These are phyloP conservation scores for Dynastes grantii DNA, from an alignment of 2,888 invertebrate species.

Conservation along the genomic window DNA sequence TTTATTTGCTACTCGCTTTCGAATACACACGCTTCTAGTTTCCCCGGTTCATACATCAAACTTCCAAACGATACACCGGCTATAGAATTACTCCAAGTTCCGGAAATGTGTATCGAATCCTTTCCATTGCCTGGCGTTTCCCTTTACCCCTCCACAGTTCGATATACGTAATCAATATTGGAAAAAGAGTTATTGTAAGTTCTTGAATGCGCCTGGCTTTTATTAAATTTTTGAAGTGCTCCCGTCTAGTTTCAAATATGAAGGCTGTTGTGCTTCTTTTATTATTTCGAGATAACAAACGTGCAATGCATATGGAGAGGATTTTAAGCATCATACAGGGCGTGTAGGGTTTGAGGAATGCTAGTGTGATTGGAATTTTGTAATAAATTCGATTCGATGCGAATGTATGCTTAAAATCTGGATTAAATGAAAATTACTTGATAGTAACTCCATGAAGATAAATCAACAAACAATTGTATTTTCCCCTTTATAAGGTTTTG, in stretches of 20 bases:
- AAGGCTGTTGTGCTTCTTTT: background rate
- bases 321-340: background rate
- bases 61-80: background rate
- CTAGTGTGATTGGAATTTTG: too few species aligned
- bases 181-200: conserved; percentile 12
- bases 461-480: too few species aligned
- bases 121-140: background rate
- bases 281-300: conserved; percentile 20
- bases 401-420: too few species aligned
- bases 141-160: background rate
- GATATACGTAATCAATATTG: conserved; percentile 5
- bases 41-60: background rate
- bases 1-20: too few species aligned
- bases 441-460: too few species aligned
- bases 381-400: too few species aligned
- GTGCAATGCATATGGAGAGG: background rate
- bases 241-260: background rate
- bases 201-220: background rate
- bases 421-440: too few species aligned
- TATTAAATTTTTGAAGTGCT: conserved; percentile 12
- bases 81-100: conserved; percentile 12
- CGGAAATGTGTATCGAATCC: conserved; percentile 2
- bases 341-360: background rate
- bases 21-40: too few species aligned
- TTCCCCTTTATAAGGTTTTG: too few species aligned